phyloP scores from a whole-genome alignment of 2,113 vertebrate species.

The Pyrgilauda ruficollis region DNA sequence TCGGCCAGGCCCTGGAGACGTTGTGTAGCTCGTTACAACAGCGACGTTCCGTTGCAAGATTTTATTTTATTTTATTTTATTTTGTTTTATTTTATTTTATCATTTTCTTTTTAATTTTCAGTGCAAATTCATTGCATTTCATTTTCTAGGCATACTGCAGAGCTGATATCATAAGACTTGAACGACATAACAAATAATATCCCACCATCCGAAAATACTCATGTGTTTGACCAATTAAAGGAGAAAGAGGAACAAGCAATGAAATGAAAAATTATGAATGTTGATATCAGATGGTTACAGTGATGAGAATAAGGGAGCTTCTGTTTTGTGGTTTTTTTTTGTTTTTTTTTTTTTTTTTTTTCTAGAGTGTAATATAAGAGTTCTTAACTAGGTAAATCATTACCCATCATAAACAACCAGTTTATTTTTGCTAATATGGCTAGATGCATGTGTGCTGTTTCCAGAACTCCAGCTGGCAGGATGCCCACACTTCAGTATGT shows the following conservation, averaged over 20 bases:
- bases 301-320: not conserved
- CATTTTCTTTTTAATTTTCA: not conserved
- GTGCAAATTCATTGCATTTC: not conserved
- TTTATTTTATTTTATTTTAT: not conserved
- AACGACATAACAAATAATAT: rapidly evolving
- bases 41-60: not conserved
- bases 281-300: rapidly evolving
- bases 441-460: not conserved
- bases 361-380: not conserved
- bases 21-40: not conserved
- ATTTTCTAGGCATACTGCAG: not conserved
- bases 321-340: not conserved
- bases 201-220: rapidly evolving
- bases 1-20: not conserved
- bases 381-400: not conserved
- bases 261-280: not conserved
- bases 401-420: not conserved
- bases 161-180: not conserved
- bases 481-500: not conserved
- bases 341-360: not conserved
- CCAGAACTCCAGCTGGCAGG: not conserved
- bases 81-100: too few relatives aligned
- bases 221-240: not conserved
- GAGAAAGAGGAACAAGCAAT: not conserved
- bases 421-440: not conserved